A percentile compares a stretch with the other conserved stretches of the same genome.
phyloP scores from a whole-genome alignment of 1,140 invertebrate genomes.

The Aethina tumida region DNA sequence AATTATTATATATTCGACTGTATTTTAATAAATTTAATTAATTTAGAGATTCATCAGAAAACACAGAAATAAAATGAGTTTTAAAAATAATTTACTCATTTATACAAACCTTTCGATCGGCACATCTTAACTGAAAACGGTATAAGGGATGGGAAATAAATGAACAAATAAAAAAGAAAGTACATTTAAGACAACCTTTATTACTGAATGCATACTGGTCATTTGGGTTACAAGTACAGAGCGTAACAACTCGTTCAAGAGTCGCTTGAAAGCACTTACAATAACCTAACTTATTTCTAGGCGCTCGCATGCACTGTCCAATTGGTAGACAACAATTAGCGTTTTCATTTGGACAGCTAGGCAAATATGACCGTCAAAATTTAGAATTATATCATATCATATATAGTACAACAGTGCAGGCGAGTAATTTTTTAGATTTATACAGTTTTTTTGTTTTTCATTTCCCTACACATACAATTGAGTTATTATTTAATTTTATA shows the following conservation, averaged over 20 bases:
- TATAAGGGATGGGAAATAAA: slow-evolving; percentile 8
- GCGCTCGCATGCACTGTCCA: slow-evolving; percentile 27
- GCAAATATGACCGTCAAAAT: slow-evolving; percentile 17
- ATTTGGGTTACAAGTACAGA: slow-evolving; percentile 39
- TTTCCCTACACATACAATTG: slow-evolving; percentile 33
- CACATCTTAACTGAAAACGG: too few relatives aligned
- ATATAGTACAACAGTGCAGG: slow-evolving; percentile 23
- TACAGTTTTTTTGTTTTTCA: slow-evolving; percentile 26
- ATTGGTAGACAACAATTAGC: slow-evolving; percentile 30
- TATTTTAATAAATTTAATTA: too few relatives aligned
- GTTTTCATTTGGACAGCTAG: slow-evolving; percentile 15
- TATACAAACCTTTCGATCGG: too few relatives aligned
- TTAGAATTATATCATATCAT: slow-evolving; percentile 29
- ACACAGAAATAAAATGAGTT: too few relatives aligned
- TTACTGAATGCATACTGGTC: slow-evolving; percentile 40
- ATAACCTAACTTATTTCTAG: slow-evolving; percentile 33
- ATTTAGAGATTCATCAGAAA: too few relatives aligned
- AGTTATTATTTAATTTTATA: slow-evolving; percentile 26
- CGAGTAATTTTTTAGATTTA: slow-evolving; percentile 25
- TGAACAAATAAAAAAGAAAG: slow-evolving; percentile 8
- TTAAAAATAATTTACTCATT: too few relatives aligned
- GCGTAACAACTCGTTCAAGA: slow-evolving; percentile 30
- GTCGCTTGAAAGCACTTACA: slow-evolving; percentile 38
- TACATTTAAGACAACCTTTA: slow-evolving; percentile 40
- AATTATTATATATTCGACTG: too few relatives aligned